Base-by-base conservation (phyloP, 2,888 invertebrate species). In the Ophioninae sp. region DNA sequence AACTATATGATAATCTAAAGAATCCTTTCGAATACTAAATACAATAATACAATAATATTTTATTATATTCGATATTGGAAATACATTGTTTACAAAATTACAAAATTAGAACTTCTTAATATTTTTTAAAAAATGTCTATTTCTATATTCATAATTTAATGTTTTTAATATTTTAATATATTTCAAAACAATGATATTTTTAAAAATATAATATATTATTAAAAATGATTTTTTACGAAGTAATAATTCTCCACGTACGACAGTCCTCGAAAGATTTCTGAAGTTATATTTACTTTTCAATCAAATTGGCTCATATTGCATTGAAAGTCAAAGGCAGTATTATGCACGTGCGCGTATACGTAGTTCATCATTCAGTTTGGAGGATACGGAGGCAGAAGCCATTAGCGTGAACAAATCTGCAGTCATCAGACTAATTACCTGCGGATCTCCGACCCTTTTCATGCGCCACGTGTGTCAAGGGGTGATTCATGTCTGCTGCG, bases 391-490 rank as follows among this genome's bases (percentile, higher is more conserved):
- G 72, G 72, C 56, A 61, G 69, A 62, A 68, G 30, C 74, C 73
- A 80, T 83, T 83, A 80, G 64, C 69, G 64, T 13, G 57, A 83
- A 77, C 65, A 77, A 80, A 83, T 76, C 76, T 72, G 62, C 79
- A 73, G 76, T 83, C 79, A 76, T 83, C 79, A 76, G 79, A 76
- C 79, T 79, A 83, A 83, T 79, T 79, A 73, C 44, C 56, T 56
- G 41, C 20, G n/a, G 61, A 30, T 17, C 8, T 56, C 76, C 57
- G 56, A 73, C 67, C 79, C 76, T 73, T 83, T 83, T 79, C 68
- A 57, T 65, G 21, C 21, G 56, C 62, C 62, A 76, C 50, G 50
- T 83, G 65, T 23, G 76, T 83, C 83, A 79, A 76, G 76, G 56
- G 62, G 75, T 75, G 79, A 83, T 73, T 75, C 64, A 74, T 74